These are phyloP conservation scores for Latheticus oryzae DNA, from an alignment of 2,888 invertebrate genomes.

Conservation along the genomic window DNA sequence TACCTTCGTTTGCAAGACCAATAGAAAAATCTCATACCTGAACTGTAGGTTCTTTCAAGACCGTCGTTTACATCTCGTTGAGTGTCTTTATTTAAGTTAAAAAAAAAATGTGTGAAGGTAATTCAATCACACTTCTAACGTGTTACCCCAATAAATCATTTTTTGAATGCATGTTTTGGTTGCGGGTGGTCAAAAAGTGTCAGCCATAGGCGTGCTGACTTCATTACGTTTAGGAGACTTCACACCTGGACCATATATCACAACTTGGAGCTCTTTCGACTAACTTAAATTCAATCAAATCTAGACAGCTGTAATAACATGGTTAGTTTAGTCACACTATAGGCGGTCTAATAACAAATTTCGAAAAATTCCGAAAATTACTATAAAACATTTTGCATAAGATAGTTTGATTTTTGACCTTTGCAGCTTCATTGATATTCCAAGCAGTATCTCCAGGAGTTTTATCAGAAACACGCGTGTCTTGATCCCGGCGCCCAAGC, in stretches of 20 bases:
- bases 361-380: too few species aligned
- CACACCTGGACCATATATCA: conserved; percentile 60
- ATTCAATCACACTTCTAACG: conserved; percentile 51
- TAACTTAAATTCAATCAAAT: conserved; percentile 37
- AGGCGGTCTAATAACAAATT: too few species aligned
- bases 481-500: conserved; percentile 39
- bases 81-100: conserved; percentile 42
- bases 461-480: conserved; percentile 19
- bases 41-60: not conserved
- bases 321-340: conserved; percentile 44
- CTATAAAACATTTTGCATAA: too few species aligned
- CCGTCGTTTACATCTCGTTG: not conserved
- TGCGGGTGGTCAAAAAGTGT: conserved; percentile 61
- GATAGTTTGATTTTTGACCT: too few species aligned
- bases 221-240: conserved; percentile 56
- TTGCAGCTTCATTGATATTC: conserved; percentile 29
- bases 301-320: conserved; percentile 47
- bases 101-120: conserved; percentile 54
- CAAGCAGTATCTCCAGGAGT: conserved; percentile 21
- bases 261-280: conserved; percentile 50
- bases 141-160: conserved; percentile 59
- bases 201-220: conserved; percentile 59
- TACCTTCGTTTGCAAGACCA: too few species aligned
- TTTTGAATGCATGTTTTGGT: conserved; percentile 59
- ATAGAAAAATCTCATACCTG: too few species aligned